Conservation (phyloP, 2,888 invertebrate species). For the Agrotis segetum region DNA sequence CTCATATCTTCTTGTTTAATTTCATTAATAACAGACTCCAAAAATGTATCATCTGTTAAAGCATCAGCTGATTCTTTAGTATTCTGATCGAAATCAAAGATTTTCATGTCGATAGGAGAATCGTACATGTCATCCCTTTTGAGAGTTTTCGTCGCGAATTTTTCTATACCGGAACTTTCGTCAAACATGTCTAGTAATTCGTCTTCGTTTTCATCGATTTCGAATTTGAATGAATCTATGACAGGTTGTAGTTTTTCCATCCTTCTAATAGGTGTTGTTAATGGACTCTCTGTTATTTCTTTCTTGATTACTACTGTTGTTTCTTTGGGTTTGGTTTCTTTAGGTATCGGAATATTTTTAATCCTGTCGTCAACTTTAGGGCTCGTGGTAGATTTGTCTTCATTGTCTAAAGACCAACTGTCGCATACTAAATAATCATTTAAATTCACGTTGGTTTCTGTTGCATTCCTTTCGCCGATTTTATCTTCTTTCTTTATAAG, state of each 20-base stretch:
- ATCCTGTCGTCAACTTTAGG: slow-evolving; percentile 74
- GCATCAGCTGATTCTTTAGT: slow-evolving; percentile 77
- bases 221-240: slow-evolving; percentile 84
- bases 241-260: slow-evolving; percentile 83
- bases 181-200: slow-evolving; percentile 82
- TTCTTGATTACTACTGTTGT: slow-evolving; percentile 64
- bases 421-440: slow-evolving; percentile 87
- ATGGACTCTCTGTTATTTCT: slow-evolving; percentile 64
- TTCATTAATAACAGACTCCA: slow-evolving; percentile 87
- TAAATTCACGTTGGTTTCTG: slow-evolving; percentile 83
- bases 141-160: slow-evolving; percentile 68
- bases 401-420: slow-evolving; percentile 88
- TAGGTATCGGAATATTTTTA: slow-evolving; percentile 62
- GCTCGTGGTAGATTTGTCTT: slow-evolving; percentile 79
- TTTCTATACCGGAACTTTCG: slow-evolving; percentile 71
- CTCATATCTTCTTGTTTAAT: slow-evolving; percentile 84
- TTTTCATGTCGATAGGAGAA: slow-evolving; percentile 72
- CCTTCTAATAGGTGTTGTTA: slow-evolving; percentile 63
- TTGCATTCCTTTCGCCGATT: slow-evolving; percentile 62
- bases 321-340: slow-evolving; percentile 63
- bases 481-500: slow-evolving; percentile 61
- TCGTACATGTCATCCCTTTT: slow-evolving; percentile 70
- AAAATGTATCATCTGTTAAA: slow-evolving; percentile 82
- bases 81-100: slow-evolving; percentile 73
- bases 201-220: slow-evolving; percentile 85